Conservation (phyloP, 2,113 vertebrate species). For the Mionectes macconnelli region DNA sequence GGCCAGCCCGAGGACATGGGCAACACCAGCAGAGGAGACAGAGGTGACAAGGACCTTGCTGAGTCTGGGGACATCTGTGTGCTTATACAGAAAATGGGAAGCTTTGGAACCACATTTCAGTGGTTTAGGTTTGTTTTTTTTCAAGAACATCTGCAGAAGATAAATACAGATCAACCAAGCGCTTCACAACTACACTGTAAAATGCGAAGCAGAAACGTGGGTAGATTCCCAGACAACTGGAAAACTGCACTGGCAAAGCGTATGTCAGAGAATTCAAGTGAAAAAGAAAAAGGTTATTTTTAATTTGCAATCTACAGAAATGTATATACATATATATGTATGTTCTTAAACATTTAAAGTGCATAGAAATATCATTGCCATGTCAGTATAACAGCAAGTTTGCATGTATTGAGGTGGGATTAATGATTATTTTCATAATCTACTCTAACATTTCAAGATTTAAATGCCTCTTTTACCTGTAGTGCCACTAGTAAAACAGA, state of each 20-base stretch:
- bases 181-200: background rate
- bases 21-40: background rate
- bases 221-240: background rate
- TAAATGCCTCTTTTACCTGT: slow-evolving; percentile 79
- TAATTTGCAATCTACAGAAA: background rate
- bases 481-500: slow-evolving; percentile 95
- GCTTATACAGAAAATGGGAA: background rate
- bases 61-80: background rate
- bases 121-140: background rate
- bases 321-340: background rate
- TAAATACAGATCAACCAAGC: background rate
- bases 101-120: background rate
- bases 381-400: background rate
- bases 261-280: background rate
- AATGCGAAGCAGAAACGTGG: background rate
- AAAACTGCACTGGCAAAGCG: background rate
- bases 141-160: background rate
- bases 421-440: background rate
- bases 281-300: background rate
- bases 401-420: background rate
- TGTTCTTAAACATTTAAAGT: background rate
- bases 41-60: background rate
- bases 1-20: background rate
- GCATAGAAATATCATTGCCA: background rate
- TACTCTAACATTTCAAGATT: background rate